phyloP scores from a whole-genome alignment of 64 coral and sea anemone genomes.

The Dendronephthya gigantea region DNA sequence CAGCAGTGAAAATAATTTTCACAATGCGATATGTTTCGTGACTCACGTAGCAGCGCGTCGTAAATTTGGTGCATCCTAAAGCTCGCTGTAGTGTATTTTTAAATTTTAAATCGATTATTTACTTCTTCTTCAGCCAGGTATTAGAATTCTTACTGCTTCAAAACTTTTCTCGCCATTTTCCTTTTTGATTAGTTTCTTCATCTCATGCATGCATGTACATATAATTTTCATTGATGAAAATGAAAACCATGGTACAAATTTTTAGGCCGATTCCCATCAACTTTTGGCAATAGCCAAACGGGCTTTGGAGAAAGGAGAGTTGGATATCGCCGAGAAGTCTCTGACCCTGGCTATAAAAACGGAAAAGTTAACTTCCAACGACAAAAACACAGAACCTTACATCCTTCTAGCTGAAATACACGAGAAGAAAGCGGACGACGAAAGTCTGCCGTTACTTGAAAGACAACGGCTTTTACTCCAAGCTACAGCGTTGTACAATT shows the following conservation, averaged over 20 bases:
- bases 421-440: background rate
- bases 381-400: background rate
- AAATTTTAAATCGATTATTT: too few relatives aligned
- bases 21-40: too few relatives aligned
- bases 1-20: too few relatives aligned
- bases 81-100: too few relatives aligned
- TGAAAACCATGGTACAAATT: background rate
- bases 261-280: background rate
- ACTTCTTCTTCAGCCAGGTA: too few relatives aligned
- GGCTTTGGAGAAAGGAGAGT: background rate
- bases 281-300: background rate
- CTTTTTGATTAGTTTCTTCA: too few relatives aligned
- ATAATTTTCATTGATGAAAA: background rate
- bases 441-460: background rate
- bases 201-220: too few relatives aligned
- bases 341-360: background rate
- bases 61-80: too few relatives aligned
- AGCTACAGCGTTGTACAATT: background rate
- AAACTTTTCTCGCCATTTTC: too few relatives aligned
- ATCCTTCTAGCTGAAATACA: background rate
- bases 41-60: too few relatives aligned
- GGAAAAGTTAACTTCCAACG: background rate
- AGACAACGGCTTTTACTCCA: background rate
- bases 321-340: background rate
- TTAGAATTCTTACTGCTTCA: too few relatives aligned